phyloP scores from a whole-genome alignment of 2,797 vertebrate species.

The Myripristis jacobus region DNA sequence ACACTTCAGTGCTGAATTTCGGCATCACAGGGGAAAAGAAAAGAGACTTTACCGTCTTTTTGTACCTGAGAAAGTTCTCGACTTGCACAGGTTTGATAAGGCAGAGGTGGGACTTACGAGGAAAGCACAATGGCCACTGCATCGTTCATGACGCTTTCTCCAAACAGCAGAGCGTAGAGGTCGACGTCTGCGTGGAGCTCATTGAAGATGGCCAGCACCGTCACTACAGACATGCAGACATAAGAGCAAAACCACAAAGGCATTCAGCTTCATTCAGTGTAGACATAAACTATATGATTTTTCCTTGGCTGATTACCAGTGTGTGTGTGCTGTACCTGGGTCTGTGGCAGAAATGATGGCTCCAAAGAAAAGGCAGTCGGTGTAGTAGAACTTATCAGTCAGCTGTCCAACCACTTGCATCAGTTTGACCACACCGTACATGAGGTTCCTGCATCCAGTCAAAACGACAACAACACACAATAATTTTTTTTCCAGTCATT shows the following conservation, averaged over 20 bases:
- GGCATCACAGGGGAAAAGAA: constrained; percentile 21
- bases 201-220: constrained; percentile 97
- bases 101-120: constrained; percentile 86
- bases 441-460: constrained; percentile 88
- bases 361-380: constrained; percentile 98
- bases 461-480: not conserved
- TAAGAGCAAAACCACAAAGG: not conserved
- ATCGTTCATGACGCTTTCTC: constrained; percentile 97
- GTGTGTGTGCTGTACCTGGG: constrained; percentile 85
- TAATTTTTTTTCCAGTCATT: not conserved
- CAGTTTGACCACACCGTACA: constrained; percentile 98
- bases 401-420: constrained; percentile 94
- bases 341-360: constrained; percentile 98
- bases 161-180: constrained; percentile 97
- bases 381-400: constrained; percentile 96
- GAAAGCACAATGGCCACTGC: constrained; percentile 96
- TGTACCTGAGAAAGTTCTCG: too few relatives aligned
- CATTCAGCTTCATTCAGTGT: not conserved
- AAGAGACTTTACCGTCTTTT: not conserved
- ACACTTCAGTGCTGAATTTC: constrained; percentile 56
- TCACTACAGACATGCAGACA: constrained; percentile 82
- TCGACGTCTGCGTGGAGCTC: constrained; percentile 96
- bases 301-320: not conserved
- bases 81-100: not conserved
- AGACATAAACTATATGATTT: not conserved